Conservation (phyloP, 2,888 invertebrate species). For the Callyntrura guangdongensis region DNA sequence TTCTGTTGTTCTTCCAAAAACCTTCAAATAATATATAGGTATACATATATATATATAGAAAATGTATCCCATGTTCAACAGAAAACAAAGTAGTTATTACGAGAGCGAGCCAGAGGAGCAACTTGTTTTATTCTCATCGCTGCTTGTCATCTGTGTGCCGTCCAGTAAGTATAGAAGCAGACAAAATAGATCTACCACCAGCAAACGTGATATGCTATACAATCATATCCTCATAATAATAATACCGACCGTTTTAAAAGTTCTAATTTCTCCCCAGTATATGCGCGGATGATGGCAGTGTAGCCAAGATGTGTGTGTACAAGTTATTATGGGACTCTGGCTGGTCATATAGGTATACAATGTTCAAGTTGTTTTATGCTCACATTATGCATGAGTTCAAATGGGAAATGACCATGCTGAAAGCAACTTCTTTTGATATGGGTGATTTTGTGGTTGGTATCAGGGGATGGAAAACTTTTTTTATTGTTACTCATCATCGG, state of each 20-base stretch:
- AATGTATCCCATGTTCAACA: neutral
- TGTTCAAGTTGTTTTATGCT: conserved; percentile 1
- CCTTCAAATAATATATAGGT: too few relatives aligned
- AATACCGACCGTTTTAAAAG: neutral
- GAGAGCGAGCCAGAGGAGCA: conserved; percentile 2
- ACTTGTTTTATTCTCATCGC: conserved; percentile 43
- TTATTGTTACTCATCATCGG: neutral
- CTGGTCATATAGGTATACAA: neutral
- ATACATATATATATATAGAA: conserved; percentile 11
- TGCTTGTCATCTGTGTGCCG: conserved; percentile 76
- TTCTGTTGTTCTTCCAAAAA: conserved; percentile 53
- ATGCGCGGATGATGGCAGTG: neutral
- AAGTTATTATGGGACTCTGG: neutral
- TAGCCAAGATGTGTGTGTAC: neutral
- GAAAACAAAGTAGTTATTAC: neutral
- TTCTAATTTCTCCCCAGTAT: neutral
- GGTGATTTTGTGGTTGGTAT: conserved; percentile 21
- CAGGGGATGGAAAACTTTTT: conserved; percentile 10
- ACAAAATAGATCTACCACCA: conserved; percentile 5
- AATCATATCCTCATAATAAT: neutral
- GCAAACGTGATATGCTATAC: conserved; percentile 10
- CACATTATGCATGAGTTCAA: neutral
- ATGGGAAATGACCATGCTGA: conserved; percentile 10
- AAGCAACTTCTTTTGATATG: conserved; percentile 20
- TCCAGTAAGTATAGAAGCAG: conserved; percentile 30